Evolutionary conservation across 2,113 vertebrate genomes (phyloP), one percentile per base, ranked within the genome.

Genomic region (Corynorhinus townsendii): DNA sequence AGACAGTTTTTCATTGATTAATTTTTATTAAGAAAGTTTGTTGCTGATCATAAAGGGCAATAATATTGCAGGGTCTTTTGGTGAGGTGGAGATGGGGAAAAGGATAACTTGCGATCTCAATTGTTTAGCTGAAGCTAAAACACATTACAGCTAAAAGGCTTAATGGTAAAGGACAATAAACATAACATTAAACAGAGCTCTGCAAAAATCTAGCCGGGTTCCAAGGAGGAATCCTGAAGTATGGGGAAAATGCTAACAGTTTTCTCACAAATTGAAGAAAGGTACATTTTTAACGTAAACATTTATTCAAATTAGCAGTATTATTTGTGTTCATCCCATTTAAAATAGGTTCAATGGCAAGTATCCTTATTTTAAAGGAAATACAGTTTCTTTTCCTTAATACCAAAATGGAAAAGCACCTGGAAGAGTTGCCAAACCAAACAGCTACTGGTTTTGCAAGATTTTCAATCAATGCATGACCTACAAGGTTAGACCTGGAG

Each of bases 1-100:
- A 94, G 96, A 92, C 95, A 68, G n/a, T 96, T 91, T 64, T 86
- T 97, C 96, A 28, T 59, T 45, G 82, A 33, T 95, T 94, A 73
- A 93, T 97, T 96, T 91, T 89, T 92, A 26, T 93, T 94, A 86
- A 92, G 72, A 87, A 89, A 93, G 35, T 33, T 45, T 83, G 47
- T 9, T 69, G 26, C 75, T 97, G 24, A 24, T 35, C 35, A 11
- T 77, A 45, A 81, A 90, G 66, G 45, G 11, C 15, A 45, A 47
- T 24, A 75, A 56, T 45, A 72, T 43, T 62, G 45, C 7, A 52
- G 43, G 8, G 35, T 83, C 6, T 89, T 86, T 86, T 91, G 72
- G 4, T 68, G 71, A 86, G 11, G 17, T 19, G 24, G 85, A 90
- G 59, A 52, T 26, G 30, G 19, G 17, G 12, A 7, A 38, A 43